Base-by-base conservation (phyloP, 2,888 invertebrate genomes). In the Bombyx huttoni region DNA sequence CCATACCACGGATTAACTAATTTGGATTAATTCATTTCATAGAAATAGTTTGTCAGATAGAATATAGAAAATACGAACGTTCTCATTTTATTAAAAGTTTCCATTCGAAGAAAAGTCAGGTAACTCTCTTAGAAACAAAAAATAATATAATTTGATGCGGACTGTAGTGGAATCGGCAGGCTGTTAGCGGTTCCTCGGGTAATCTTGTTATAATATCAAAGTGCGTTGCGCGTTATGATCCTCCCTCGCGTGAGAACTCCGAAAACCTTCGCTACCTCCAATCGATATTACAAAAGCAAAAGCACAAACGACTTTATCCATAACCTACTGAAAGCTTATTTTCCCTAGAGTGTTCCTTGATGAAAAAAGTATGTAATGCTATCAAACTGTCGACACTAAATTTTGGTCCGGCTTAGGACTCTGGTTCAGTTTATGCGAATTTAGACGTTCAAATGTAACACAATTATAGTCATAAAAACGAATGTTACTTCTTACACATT, bases 161-260 rank as follows among this genome's bases (percentile, higher is more conserved):
- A 60, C 55, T 58, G 59, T 62, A 60, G 60, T 40, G 40, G 40
- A 40, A 40, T 51, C 56, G 46, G 63, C 61, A 58, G 61, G 63
- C 67, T 62, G 73, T 73, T 73, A 68, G 71, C 63, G 71, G 69
- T 70, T 69, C 59, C 60, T 65, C 64, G 62, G 66, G 68, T 77
- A 78, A 80, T 81, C 76, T 76, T 65, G 71, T 78, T 75, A 75
- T 72, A 78, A 76, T 75, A 78, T 78, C 76, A 75, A 75, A 78
- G 72, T 73, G 66, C 67, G 70, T 70, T 71, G 70, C 73, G 74
- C 73, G 73, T 74, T 78, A 78, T 74, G 71, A 70, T 78, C 73
- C 73, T 74, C 71, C 76, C 73, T 81, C 70, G 81, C 83, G 81
- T 83, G 80, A 75, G 68, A 75, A 77, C 78, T 79, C 75, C 67